Evolutionary conservation across 2,113 vertebrate genomes (phyloP).

Genomic region (Coryphaenoides rupestris): DNA sequence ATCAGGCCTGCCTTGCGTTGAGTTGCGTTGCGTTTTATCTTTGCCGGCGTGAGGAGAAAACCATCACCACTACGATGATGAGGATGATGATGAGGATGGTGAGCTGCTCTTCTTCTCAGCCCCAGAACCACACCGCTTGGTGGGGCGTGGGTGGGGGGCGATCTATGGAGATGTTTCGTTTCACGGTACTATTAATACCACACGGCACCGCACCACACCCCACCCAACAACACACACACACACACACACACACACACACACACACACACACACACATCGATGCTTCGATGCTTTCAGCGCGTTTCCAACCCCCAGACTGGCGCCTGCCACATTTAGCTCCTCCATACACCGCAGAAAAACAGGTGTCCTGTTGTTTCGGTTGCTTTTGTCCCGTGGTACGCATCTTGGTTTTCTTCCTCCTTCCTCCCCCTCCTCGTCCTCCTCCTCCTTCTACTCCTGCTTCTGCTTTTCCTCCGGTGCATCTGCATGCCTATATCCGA

Average conservation of each 20-base stretch:
- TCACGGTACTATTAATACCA: conserved; percentile 16
- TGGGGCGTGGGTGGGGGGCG: background rate
- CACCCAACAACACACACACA: no score
- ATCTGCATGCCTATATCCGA: conserved; percentile 63
- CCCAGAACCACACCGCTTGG: no score
- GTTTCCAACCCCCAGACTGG: background rate
- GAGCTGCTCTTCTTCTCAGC: no score
- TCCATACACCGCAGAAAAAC: conserved; percentile 32
- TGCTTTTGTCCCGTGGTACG: conserved; percentile 58
- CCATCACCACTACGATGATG: no score
- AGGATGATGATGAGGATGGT: background rate
- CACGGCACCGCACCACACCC: no score
- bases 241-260: no score
- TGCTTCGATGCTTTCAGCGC: no score
- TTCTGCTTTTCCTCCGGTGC: conserved; percentile 30
- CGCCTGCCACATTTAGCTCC: background rate
- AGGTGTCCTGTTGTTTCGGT: conserved; percentile 28
- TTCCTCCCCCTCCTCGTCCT: conserved; percentile 32
- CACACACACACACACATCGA: conserved; percentile 12
- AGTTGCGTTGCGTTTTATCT: conserved; percentile 2
- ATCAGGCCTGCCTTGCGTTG: conserved; percentile 10
- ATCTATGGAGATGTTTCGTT: conserved; percentile 22
- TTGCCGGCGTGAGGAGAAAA: background rate
- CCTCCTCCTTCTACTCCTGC: background rate
- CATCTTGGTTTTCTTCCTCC: conserved; percentile 48